Base-by-base conservation (phyloP, 1,140 invertebrate genomes). In the Piezodorus guildinii region DNA sequence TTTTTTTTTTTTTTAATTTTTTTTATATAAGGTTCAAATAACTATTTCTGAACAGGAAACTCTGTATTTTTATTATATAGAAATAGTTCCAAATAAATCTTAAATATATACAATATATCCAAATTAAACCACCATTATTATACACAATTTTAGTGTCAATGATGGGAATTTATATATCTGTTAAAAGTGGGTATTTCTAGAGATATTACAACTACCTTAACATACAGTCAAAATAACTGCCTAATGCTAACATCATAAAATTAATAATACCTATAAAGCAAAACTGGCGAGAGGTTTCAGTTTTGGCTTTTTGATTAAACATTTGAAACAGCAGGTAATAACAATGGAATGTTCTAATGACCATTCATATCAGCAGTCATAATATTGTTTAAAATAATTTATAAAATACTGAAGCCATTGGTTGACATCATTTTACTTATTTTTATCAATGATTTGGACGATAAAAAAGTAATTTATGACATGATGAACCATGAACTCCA, bases 191-290 rank as follows among this genome's bases (percentile, higher is more conserved):
- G 30, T n/a, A 60, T 39, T 19, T 44, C 16, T 39, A 60, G 12
- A n/a, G 25, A 60, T 23, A 60, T 43, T 17, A 60, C 58, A 44
- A 19, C 39, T 43, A 60, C 14, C 16, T 25, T 43, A 60, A 17
- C 8, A 19, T 17, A 39, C n/a, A 23, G 30, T 43, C 34, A 60
- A 34, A 60, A 43, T 44, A 43, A 60, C 30, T 43, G 58, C 49
- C 62, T 66, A 66, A 6, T n/a, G 23, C 62, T 58, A 63, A 17
- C 30, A 63, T 56, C 15, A 25, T 21, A 25, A 56, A 56, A 56
- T 25, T 60, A 63, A 63, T 64, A 66, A 43, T 66, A 61, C 23
- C 27, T 46, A 25, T 45, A 34, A 63, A 64, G 62, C 58, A 63
- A 46, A 61, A 54, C 62, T 64, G 62, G 65, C 60, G 45, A 62